These are phyloP conservation scores for Phymorhynchus buccinoides DNA, from an alignment of 1,140 invertebrate genomes.

Conservation along the genomic window DNA sequence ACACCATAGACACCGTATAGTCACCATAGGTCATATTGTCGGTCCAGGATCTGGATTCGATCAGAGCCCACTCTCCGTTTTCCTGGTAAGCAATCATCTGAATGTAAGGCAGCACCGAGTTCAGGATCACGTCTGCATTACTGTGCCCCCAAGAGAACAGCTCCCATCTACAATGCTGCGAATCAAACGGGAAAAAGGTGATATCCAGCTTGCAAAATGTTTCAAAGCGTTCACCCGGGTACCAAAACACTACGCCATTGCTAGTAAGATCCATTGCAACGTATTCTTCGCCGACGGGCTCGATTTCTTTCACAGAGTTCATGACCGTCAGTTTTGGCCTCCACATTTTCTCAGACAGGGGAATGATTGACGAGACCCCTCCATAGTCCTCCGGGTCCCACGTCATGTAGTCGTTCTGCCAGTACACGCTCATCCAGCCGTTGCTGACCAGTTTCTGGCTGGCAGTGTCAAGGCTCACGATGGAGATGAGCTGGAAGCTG, in stretches of 20 bases:
- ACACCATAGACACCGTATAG: not conserved
- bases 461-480: slow-evolving; percentile 29
- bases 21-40: too few relatives aligned
- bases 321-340: slow-evolving; percentile 12
- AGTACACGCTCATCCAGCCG: slow-evolving; percentile 27
- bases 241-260: slow-evolving; percentile 24
- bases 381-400: slow-evolving; percentile 32
- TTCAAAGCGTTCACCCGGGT: slow-evolving; percentile 14
- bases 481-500: slow-evolving; percentile 37
- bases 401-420: slow-evolving; percentile 26
- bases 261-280: not conserved
- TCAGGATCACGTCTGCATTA: not conserved
- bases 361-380: not conserved
- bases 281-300: slow-evolving; percentile 19
- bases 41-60: not conserved
- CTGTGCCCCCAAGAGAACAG: slow-evolving; percentile 95
- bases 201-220: slow-evolving; percentile 30
- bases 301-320: slow-evolving; percentile 25
- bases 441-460: slow-evolving; percentile 27
- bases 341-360: slow-evolving; percentile 22
- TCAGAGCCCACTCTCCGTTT: slow-evolving; percentile 38
- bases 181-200: slow-evolving; percentile 31
- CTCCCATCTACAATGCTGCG: slow-evolving; percentile 92
- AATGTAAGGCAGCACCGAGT: not conserved
- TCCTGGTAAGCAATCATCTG: not conserved